Evolutionary conservation across 2,113 vertebrate genomes (phyloP), one percentile per base, ranked within the genome.

Genomic region (Oncorhynchus tshawytscha): DNA sequence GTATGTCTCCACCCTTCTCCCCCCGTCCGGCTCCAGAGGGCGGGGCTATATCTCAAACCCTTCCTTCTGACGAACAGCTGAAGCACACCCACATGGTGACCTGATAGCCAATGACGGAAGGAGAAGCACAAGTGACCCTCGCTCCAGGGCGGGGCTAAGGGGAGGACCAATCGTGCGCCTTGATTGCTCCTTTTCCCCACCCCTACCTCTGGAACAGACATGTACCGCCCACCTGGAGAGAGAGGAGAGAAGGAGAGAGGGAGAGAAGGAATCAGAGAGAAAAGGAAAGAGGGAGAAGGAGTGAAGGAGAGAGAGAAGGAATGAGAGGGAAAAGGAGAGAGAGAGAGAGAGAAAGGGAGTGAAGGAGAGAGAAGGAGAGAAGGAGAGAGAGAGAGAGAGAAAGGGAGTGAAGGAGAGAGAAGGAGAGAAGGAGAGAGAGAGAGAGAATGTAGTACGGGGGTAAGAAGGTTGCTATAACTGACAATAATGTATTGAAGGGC

Each of bases 1-100:
- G 95, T 96, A 11, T 90, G 91, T 79, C 95, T 96, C 96, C 96
- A 98, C 66, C 95, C 94, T 0, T 90, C 93, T 71, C 95, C 95
- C 1, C 94, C 92, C 0, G 92, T 95, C 60, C 96, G 88, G 69
- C 93, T 94, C 96, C 96, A 98, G 0, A 97, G 70, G 12, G 95
- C 93, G 2, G 92, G 87, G 67, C 94, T 92, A 0, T 92, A 94
- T 77, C 90, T 87, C 51, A 84, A 77, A n/a, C 71, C 78, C 59
- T 76, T 82, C 3, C 80, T 95, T 78, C 92, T 92, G 64, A 95
- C 81, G 1, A 96, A 96, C 77, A 97, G 93, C 65, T 97, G 96
- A 70, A 99, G 91, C 3, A 92, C 85, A 20, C 94, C 95, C 0
- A 94, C 88, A 6, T 93, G 92, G 79, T 90, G 87, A 0, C 95